Percentiles rank a stretch among this genome's conserved stretches.
phyloP scores from a whole-genome alignment of 2,797 vertebrate species.

The Ptychadena robeensis region DNA sequence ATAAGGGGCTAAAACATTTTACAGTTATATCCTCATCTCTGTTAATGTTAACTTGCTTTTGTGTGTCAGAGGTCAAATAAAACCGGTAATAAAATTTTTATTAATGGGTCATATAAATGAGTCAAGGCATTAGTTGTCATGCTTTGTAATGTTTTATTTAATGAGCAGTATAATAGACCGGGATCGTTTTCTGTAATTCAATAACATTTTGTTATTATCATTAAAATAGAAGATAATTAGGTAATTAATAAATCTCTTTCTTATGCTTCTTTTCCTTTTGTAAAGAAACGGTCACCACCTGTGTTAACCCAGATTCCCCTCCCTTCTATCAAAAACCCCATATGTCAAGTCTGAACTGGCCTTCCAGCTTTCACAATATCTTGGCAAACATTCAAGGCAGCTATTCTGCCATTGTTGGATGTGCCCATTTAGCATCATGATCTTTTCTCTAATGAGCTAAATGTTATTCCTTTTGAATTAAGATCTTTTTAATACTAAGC shows the following conservation, averaged over 20 bases:
- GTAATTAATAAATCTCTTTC: constrained; percentile 23
- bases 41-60: too few species aligned
- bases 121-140: too few species aligned
- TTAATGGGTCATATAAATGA: too few species aligned
- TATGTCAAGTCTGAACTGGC: constrained; percentile 46
- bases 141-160: too few species aligned
- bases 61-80: too few species aligned
- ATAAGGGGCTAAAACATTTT: too few species aligned
- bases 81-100: too few species aligned
- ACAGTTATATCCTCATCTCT: too few species aligned
- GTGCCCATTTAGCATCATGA: constrained; percentile 37
- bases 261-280: constrained; percentile 6
- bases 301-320: constrained; percentile 35
- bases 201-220: constrained; percentile 5
- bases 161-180: not conserved
- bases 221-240: constrained; percentile 42
- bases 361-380: constrained; percentile 44
- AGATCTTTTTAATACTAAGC: not conserved
- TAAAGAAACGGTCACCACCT: constrained; percentile 44
- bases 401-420: constrained; percentile 37
- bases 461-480: not conserved
- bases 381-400: constrained; percentile 46
- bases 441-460: constrained; percentile 6
- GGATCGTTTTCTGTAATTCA: constrained; percentile 4
- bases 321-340: constrained; percentile 41